A percentile compares a stretch with the other conserved stretches of the same genome.
These are phyloP conservation scores for Drosophila algonquin DNA, from an alignment of 2,888 invertebrate species.

Conservation along the genomic window DNA sequence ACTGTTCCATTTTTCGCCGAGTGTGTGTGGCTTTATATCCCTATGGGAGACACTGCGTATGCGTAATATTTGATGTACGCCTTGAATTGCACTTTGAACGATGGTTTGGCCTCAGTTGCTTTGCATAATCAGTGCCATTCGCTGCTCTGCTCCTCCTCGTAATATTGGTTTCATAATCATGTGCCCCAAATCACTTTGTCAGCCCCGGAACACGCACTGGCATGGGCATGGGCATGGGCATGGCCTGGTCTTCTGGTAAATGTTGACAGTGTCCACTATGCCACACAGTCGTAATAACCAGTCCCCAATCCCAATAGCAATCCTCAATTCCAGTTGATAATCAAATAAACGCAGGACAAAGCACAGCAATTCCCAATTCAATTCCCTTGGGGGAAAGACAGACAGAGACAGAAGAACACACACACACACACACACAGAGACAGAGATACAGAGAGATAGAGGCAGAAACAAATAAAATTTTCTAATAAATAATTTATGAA, in stretches of 20 bases:
- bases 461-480: constrained; percentile 47
- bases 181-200: constrained; percentile 30
- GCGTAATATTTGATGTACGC: constrained; percentile 45
- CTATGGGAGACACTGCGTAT: constrained; percentile 51
- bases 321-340: constrained; percentile 24
- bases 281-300: constrained; percentile 1
- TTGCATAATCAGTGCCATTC: constrained; percentile 1
- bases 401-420: background rate
- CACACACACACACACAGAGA: background rate
- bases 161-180: constrained; percentile 32
- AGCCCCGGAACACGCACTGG: constrained; percentile 4
- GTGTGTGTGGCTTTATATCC: constrained; percentile 13
- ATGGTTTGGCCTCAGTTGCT: constrained; percentile 8
- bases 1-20: background rate
- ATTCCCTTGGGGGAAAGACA: constrained; percentile 8
- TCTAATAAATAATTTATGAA: constrained; percentile 64
- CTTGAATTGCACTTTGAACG: constrained; percentile 21
- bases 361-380: background rate
- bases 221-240: background rate
- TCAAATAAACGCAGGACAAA: constrained; percentile 22
- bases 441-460: background rate
- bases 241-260: background rate
- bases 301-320: background rate
- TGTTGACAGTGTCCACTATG: constrained; percentile 5
- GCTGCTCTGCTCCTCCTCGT: no score